Evolutionary conservation across 2,888 invertebrate species (phyloP).

Genomic region (Alitta virens): DNA sequence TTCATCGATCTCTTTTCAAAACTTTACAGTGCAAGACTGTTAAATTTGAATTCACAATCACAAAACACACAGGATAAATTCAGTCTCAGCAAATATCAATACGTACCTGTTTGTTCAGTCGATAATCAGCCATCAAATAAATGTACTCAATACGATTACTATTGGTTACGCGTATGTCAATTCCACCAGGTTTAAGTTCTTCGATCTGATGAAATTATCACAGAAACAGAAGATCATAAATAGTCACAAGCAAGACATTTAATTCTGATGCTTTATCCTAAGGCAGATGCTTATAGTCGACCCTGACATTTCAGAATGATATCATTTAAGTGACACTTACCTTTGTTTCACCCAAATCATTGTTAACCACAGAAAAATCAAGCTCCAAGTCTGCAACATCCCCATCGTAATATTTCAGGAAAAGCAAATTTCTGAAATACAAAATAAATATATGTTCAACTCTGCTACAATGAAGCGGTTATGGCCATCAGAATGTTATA

Average conservation of each 20-base stretch:
- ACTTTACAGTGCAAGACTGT: background rate
- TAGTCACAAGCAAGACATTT: background rate
- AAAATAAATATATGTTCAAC: background rate
- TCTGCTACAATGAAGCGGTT: too few species aligned
- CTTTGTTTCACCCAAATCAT: constrained; percentile 80
- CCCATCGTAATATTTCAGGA: constrained; percentile 79
- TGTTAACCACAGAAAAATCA: constrained; percentile 88
- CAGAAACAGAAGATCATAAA: background rate
- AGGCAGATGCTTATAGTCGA: background rate
- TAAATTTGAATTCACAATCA: too few species aligned
- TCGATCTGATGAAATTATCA: too few species aligned
- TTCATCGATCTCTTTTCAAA: too few species aligned
- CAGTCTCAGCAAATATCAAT: too few species aligned
- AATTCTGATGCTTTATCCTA: background rate
- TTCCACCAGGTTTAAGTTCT: constrained; percentile 87
- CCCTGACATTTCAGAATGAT: background rate
- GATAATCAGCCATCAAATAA: constrained; percentile 92
- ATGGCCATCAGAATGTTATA: too few species aligned
- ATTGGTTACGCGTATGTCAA: constrained; percentile 84
- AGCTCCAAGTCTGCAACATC: constrained; percentile 81
- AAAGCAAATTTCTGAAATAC: constrained; percentile 71
- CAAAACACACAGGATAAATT: background rate
- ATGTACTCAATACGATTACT: constrained; percentile 95
- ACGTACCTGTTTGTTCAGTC: constrained; percentile 77
- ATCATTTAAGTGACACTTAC: constrained; percentile 54